Percentiles rank a stretch among this genome's conserved stretches.
Conservation (phyloP, 2,888 invertebrate genomes). For the Halictus ligatus region DNA sequence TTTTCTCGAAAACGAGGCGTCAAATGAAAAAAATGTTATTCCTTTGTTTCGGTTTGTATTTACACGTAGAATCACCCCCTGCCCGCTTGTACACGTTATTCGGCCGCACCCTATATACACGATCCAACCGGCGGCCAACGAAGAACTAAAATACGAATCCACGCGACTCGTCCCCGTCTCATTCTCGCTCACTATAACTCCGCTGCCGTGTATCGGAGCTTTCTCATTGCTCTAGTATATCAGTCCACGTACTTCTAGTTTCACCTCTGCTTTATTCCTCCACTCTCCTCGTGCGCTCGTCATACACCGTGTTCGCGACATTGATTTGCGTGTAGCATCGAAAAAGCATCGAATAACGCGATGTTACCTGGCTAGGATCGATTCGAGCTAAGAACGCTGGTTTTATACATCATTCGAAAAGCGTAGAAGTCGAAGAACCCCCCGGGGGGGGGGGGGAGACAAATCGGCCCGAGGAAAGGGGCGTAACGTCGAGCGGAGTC, state of each 20-base stretch:
- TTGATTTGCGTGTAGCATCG: constrained; percentile 33
- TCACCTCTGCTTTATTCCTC: constrained; percentile 36
- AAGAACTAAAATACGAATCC: constrained; percentile 13
- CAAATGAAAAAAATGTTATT: no score
- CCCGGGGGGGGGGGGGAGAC: neutral
- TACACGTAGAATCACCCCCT: no score
- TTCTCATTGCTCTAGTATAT: constrained; percentile 4
- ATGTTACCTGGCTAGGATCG: neutral
- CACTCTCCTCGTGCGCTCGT: neutral
- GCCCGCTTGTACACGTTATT: no score
- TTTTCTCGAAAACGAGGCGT: no score
- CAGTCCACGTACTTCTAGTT: constrained; percentile 28
- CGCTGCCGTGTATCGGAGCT: neutral
- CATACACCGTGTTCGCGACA: neutral
- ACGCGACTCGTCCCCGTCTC: constrained; percentile 7
- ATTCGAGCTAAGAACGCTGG: neutral
- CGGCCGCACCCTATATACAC: neutral
- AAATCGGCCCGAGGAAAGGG: neutral
- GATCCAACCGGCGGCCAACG: neutral
- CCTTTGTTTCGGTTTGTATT: no score
- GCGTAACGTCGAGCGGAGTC: neutral
- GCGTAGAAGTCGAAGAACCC: neutral
- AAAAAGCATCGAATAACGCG: constrained; percentile 9
- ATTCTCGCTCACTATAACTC: neutral
- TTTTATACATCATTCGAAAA: neutral